These are phyloP conservation scores for Podarcis lilfordi DNA, from an alignment of 2,797 vertebrate species.

Conservation along the genomic window DNA sequence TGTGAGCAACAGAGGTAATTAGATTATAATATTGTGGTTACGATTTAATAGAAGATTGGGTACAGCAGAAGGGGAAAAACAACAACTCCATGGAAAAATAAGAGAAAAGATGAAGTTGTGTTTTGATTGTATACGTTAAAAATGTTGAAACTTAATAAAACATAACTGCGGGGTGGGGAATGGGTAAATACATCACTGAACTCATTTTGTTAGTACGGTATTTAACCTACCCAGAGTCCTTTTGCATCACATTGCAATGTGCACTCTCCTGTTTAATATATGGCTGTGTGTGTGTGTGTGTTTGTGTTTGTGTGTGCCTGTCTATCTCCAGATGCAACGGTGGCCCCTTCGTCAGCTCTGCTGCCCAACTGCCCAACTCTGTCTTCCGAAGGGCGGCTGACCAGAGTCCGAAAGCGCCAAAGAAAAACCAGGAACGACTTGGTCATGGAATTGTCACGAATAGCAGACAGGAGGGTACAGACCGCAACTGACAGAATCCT, in stretches of 20 bases:
- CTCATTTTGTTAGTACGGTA: background rate
- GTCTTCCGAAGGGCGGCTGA: background rate
- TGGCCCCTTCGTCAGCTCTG: background rate
- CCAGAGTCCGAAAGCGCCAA: constrained; percentile 22
- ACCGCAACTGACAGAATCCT: constrained; percentile 18
- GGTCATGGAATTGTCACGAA: constrained; percentile 23
- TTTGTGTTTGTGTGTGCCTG: no score
- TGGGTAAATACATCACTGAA: background rate
- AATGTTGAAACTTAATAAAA: no score
- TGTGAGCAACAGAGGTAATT: no score
- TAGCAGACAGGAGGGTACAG: constrained; percentile 26
- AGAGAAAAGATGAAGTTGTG: no score
- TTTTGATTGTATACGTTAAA: no score
- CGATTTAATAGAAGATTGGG: no score
- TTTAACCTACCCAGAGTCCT: background rate
- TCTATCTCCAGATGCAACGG: background rate
- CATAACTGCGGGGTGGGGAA: background rate
- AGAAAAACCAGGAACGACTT: constrained; percentile 9
- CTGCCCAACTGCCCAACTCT: background rate
- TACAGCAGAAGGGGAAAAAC: no score
- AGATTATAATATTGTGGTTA: no score
- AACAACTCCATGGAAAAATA: no score
- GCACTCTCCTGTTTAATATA: background rate
- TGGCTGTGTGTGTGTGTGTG: background rate
- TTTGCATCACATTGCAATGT: background rate